Evolutionary conservation across 35 echinoderm and acorn worm species (phyloP), one percentile per base, ranked within the genome.

Genomic region (Hemicentrotus pulcherrimus): DNA sequence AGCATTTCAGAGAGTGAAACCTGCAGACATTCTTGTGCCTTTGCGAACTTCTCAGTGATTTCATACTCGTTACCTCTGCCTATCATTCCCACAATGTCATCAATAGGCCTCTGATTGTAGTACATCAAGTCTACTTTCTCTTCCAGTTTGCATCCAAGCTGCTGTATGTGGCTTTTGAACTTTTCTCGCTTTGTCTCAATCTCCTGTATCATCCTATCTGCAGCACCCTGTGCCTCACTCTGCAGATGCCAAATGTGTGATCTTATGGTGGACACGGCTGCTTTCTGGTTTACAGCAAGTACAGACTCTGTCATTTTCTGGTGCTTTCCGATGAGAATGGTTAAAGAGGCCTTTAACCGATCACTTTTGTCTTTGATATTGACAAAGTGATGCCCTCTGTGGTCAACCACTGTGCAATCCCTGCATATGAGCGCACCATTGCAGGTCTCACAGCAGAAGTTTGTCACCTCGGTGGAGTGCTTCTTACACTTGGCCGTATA

Each of bases 21-120:
- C 19, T 32, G 12, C 31, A 90, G n/a, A 90, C 88, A 47, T 2
- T 47, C 46, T 18, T 41, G 32, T 24, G 88, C 88, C 32, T 90
- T 47, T 19, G 32, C 18, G 24, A 90, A 90, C 31, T 90, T 90
- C 31, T 90, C 88, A 0, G 88, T 47, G 19, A 90, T 90, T 30
- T 90, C 88, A 47, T 90, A 90, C 88, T 90, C 88, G n/a, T 90
- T 90, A 13, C 88, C 88, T 47, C 88, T 90, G 31, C 46, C 88
- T 24, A 90, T 47, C 88, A 90, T 90, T 90, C 32, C 88, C 88
- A 90, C 46, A 24, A 90, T 90, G 32, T 90, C 88, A 90, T 90
- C 88, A 41, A 90, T 90, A 0, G 88, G 88, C 12, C 46, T 90
- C 31, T 90, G 19, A 90, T 47, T 90, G 15, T 90, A 47, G 88